phyloP scores from a whole-genome alignment of 2,797 vertebrate species.

The Siniperca scherzeri region DNA sequence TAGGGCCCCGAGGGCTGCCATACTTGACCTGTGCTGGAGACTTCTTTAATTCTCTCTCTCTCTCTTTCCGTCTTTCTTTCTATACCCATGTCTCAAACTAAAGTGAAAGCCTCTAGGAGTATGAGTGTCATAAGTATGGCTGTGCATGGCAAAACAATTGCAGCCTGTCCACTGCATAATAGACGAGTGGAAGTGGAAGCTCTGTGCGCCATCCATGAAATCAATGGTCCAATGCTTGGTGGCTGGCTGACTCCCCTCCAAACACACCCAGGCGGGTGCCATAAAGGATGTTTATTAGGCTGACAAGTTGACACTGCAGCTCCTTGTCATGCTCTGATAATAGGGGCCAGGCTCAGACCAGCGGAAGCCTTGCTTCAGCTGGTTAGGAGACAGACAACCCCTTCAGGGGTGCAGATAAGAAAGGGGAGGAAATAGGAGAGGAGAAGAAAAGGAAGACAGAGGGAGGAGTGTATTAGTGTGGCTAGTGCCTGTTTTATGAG shows the following conservation, averaged over 20 bases:
- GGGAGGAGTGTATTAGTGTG: constrained; percentile 39
- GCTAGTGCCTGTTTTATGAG: constrained; percentile 31
- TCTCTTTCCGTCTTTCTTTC: constrained; percentile 10
- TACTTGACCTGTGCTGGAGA: constrained; percentile 20
- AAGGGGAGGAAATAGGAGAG: constrained; percentile 51
- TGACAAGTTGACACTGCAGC: constrained; percentile 80
- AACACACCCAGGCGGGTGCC: constrained; percentile 70
- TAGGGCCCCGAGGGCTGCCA: neutral
- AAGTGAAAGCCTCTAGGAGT: constrained; percentile 51
- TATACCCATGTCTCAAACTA: constrained; percentile 29
- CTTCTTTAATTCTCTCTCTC: constrained; percentile 32
- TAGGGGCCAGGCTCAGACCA: constrained; percentile 71
- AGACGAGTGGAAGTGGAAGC: constrained; percentile 72
- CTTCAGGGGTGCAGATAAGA: constrained; percentile 72
- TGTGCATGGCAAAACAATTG: constrained; percentile 75
- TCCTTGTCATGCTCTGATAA: constrained; percentile 84
- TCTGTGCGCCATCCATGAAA: constrained; percentile 70
- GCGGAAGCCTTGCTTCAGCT: constrained; percentile 72
- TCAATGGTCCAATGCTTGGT: constrained; percentile 76
- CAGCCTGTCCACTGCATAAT: constrained; percentile 68
- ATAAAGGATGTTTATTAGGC: constrained; percentile 85
- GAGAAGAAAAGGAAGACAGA: constrained; percentile 14
- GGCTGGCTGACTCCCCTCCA: constrained; percentile 68
- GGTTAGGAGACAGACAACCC: constrained; percentile 74
- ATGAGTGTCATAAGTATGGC: constrained; percentile 68